A percentile compares a stretch with the other conserved stretches of the same genome.
These are phyloP conservation scores for Ciona savignyi DNA, from an alignment of 23 tunicate genomes.

Conservation along the genomic window DNA sequence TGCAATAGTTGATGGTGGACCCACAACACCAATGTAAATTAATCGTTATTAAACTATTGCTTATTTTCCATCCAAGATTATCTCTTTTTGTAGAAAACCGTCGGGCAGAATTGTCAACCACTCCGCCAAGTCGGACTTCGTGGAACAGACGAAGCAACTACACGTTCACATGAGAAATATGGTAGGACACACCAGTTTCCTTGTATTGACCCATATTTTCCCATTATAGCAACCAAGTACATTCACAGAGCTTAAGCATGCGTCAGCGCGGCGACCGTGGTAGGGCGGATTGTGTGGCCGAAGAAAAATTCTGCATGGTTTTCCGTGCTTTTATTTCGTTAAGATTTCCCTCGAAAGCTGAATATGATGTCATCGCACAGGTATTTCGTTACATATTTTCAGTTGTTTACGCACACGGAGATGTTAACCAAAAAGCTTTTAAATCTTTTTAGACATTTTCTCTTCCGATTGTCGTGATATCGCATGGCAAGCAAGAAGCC, in stretches of 20 bases:
- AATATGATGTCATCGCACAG: slow-evolving; percentile 62
- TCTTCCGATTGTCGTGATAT: slow-evolving; percentile 75
- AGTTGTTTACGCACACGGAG: too few species aligned
- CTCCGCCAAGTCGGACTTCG: slow-evolving; percentile 43
- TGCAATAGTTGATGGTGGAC: slow-evolving; percentile 20
- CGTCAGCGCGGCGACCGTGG: slow-evolving; percentile 58
- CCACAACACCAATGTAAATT: slow-evolving; percentile 29
- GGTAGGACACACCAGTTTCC: slow-evolving; percentile 16
- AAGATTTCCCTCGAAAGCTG: slow-evolving; percentile 33
- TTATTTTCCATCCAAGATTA: not conserved
- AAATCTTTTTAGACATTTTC: slow-evolving; percentile 65
- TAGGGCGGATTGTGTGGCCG: slow-evolving; percentile 47
- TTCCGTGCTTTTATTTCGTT: slow-evolving; percentile 55
- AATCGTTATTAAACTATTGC: not conserved
- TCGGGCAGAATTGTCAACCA: slow-evolving; percentile 70
- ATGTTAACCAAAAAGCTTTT: too few species aligned
- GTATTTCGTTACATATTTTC: too few species aligned
- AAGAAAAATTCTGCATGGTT: slow-evolving; percentile 62
- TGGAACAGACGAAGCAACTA: slow-evolving; percentile 41
- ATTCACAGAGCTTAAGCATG: slow-evolving; percentile 61
- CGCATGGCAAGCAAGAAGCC: slow-evolving; percentile 97
- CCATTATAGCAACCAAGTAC: not conserved
- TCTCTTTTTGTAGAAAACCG: slow-evolving; percentile 23
- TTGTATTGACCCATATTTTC: not conserved
- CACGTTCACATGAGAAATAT: slow-evolving; percentile 71